phyloP scores from a whole-genome alignment of 37 sponge, comb jelly and placozoan genomes.

The Axinella damicornis region DNA sequence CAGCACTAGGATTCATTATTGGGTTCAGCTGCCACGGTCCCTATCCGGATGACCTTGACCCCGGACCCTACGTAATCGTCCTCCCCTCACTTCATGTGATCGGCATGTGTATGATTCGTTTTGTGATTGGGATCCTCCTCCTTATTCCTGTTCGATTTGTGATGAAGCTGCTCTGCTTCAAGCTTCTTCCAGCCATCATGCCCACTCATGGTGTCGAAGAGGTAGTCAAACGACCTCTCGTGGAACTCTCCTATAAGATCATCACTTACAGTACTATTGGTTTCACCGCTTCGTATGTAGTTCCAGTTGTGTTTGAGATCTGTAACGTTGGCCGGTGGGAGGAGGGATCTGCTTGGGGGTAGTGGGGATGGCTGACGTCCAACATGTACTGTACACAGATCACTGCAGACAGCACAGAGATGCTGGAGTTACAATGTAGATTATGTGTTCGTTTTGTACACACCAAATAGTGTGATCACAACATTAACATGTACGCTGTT shows the following conservation, averaged over 20 bases:
- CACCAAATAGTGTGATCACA: no score
- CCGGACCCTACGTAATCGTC: conserved; percentile 48
- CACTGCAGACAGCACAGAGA: no score
- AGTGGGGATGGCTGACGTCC: no score
- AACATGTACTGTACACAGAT: no score
- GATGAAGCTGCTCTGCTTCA: conserved; percentile 87
- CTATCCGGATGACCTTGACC: conserved; percentile 63
- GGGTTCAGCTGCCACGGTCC: conserved; percentile 46
- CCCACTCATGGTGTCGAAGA: conserved; percentile 85
- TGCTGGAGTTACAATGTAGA: no score
- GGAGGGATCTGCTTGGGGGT: not conserved
- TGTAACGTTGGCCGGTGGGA: conserved; percentile 49
- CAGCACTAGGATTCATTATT: conserved; percentile 46
- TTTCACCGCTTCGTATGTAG: conserved; percentile 64
- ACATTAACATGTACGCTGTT: no score
- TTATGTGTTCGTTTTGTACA: no score
- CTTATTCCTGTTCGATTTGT: conserved; percentile 78
- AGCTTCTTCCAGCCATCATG: conserved; percentile 82
- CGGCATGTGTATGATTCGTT: conserved; percentile 66
- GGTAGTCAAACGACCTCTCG: conserved; percentile 72
- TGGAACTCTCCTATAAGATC: conserved; percentile 90
- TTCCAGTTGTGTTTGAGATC: conserved; percentile 56
- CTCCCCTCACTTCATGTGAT: conserved; percentile 53
- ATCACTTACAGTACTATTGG: conserved; percentile 84
- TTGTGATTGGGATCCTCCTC: conserved; percentile 80